phyloP scores from a whole-genome alignment of 2,113 vertebrate species.

The Amia ocellicauda region DNA sequence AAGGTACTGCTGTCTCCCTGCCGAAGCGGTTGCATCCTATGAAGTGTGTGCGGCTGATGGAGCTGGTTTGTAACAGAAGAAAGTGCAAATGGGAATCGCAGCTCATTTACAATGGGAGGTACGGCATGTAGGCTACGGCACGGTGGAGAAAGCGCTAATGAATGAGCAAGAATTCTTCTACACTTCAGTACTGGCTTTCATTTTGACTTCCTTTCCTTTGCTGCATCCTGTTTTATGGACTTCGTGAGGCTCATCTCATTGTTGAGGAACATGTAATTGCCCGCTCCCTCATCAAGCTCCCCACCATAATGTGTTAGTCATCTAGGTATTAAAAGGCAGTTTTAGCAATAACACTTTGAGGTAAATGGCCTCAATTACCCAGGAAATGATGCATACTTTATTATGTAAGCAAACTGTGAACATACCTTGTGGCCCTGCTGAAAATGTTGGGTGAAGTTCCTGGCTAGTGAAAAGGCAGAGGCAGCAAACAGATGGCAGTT shows the following conservation, averaged over 20 bases:
- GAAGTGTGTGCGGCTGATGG: no score
- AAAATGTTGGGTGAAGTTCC: background rate
- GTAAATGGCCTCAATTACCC: constrained; percentile 10
- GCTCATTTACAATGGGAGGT: no score
- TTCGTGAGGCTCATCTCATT: no score
- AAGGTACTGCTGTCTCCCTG: background rate
- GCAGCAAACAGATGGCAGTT: constrained; percentile 6
- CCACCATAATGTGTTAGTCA: background rate
- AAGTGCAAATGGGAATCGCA: no score
- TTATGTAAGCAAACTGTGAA: constrained; percentile 7
- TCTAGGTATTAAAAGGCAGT: constrained; percentile 5
- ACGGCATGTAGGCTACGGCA: no score
- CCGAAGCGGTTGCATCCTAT: no score
- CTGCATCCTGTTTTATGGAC: no score
- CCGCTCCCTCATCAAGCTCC: background rate
- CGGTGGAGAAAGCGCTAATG: no score
- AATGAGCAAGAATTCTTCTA: no score
- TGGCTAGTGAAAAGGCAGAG: background rate
- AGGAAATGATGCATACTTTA: constrained; percentile 10
- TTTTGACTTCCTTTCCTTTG: no score
- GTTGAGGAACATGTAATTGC: background rate
- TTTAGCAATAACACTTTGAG: background rate
- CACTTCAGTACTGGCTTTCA: no score
- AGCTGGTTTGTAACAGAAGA: no score
- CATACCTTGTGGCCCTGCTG: constrained; percentile 9